A percentile compares a stretch with the other conserved stretches of the same genome.
Conservation (phyloP, 2,113 vertebrate species). For the Fulica atra region DNA sequence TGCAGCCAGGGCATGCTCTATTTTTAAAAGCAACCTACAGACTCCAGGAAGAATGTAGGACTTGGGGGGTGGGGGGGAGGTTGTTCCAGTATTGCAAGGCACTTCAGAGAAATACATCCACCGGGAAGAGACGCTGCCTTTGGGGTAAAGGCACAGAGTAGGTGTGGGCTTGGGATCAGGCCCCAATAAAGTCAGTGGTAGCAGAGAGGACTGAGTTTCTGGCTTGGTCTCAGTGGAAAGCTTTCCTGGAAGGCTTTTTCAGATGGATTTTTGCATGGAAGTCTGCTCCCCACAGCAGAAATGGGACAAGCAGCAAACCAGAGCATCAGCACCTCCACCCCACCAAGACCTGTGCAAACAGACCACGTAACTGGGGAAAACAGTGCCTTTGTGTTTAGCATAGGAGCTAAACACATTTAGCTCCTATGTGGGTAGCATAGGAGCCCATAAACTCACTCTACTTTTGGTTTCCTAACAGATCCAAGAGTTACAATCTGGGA, state of each 20-base stretch:
- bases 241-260: neutral
- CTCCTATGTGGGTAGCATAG: no score
- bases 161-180: neutral
- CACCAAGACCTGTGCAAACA: neutral
- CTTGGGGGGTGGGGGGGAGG: neutral
- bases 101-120: neutral
- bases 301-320: accelerated
- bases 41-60: neutral
- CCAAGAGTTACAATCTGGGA: neutral
- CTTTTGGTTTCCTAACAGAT: neutral
- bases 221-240: neutral
- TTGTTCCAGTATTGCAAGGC: neutral
- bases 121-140: neutral
- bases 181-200: neutral
- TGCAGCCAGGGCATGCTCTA: neutral
- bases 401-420: neutral
- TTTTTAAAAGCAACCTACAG: neutral
- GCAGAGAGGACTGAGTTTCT: neutral
- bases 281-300: neutral
- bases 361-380: neutral
- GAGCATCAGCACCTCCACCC: neutral
- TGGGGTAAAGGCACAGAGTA: neutral
- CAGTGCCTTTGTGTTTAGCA: neutral
- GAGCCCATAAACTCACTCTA: neutral
- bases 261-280: neutral